phyloP scores from a whole-genome alignment of 1,140 invertebrate species.

The Episyrphus balteatus region DNA sequence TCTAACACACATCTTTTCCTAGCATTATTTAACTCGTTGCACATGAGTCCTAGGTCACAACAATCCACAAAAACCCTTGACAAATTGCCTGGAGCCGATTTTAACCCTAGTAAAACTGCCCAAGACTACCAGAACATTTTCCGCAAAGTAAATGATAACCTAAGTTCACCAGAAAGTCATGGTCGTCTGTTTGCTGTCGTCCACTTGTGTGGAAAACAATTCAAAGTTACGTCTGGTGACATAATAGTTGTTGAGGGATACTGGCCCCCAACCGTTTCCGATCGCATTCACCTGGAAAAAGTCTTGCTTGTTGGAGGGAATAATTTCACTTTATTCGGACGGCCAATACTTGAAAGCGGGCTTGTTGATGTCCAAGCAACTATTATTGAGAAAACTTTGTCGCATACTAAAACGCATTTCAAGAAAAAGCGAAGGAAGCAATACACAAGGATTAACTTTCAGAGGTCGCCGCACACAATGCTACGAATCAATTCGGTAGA shows the following conservation, averaged over 20 bases:
- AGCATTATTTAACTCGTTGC: no score
- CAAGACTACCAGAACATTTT: conserved; percentile 36
- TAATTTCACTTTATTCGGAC: conserved; percentile 77
- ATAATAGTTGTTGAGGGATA: conserved; percentile 70
- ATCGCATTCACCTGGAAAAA: conserved; percentile 77
- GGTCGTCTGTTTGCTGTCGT: conserved; percentile 81
- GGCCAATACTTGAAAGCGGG: conserved; percentile 64
- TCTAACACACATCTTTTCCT: no score
- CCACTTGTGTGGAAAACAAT: conserved; percentile 72
- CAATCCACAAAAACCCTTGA: no score
- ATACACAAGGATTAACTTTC: conserved; percentile 62
- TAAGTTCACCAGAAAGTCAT: conserved; percentile 38
- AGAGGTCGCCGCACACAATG: conserved; percentile 56
- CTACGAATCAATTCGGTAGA: conserved; percentile 61
- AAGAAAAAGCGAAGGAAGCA: conserved; percentile 65
- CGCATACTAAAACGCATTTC: conserved; percentile 69
- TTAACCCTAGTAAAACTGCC: no score
- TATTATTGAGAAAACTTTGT: conserved; percentile 81
- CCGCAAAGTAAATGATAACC: conserved; percentile 47
- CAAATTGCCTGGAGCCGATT: no score
- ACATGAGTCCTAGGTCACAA: no score
- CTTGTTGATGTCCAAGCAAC: conserved; percentile 70
- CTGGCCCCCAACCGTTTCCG: conserved; percentile 74
- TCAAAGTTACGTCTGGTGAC: conserved; percentile 79
- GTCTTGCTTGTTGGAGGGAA: conserved; percentile 69